Conservation (phyloP, 2,113 vertebrate species). For the Erinaceus europaeus region DNA sequence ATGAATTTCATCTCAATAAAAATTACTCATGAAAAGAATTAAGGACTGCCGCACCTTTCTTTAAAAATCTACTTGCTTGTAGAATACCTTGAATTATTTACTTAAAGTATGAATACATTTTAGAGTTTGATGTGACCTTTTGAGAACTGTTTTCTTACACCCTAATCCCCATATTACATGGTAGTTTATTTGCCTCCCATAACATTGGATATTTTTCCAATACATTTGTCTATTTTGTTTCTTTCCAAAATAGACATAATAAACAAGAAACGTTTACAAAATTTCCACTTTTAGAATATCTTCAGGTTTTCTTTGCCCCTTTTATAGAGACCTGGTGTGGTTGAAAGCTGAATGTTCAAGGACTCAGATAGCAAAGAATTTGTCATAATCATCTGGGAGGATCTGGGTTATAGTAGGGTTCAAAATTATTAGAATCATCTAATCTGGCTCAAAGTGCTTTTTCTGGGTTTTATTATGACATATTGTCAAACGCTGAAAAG, state of each 20-base stretch:
- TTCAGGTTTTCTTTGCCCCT: neutral
- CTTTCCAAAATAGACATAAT: neutral
- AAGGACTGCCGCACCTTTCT: neutral
- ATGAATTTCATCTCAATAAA: no score
- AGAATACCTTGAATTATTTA: constrained; percentile 4
- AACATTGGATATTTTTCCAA: neutral
- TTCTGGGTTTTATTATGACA: constrained; percentile 23
- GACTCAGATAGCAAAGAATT: neutral
- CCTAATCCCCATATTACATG: neutral
- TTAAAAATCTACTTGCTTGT: no score
- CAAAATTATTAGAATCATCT: neutral
- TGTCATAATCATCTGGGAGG: constrained; percentile 15
- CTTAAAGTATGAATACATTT: constrained; percentile 20
- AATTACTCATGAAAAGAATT: no score
- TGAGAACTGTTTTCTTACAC: neutral
- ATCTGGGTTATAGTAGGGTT: neutral
- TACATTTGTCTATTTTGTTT: neutral
- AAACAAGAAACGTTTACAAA: constrained; percentile 37
- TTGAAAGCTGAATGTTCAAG: neutral
- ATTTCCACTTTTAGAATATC: neutral
- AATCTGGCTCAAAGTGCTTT: neutral
- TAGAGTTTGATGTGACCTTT: neutral
- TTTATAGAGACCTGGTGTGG: neutral
- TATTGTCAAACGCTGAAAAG: constrained; percentile 1
- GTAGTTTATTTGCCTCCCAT: neutral